phyloP scores from a whole-genome alignment of 30 jellyfish, hydroid and myxozoan genomes.

The Turritopsis rubra region DNA sequence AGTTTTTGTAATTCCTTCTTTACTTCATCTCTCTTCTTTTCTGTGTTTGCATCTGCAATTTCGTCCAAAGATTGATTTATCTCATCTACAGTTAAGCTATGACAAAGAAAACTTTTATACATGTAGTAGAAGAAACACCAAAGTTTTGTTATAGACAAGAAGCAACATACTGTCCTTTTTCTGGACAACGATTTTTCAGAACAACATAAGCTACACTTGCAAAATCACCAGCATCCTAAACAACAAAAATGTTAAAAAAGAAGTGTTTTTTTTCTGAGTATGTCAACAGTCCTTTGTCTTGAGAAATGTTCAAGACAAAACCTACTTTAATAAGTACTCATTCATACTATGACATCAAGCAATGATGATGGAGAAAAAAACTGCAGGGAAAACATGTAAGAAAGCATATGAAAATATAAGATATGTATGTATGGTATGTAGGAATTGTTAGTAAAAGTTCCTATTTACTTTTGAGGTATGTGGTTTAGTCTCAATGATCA shows the following conservation, averaged over 20 bases:
- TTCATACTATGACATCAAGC: too few species aligned
- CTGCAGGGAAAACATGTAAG: too few species aligned
- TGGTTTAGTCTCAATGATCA: too few species aligned
- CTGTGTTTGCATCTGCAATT: conserved; percentile 88
- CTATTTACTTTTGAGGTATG: not conserved
- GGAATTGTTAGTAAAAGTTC: too few species aligned
- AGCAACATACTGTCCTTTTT: conserved; percentile 73
- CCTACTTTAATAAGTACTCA: too few species aligned
- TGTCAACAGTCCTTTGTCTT: not conserved
- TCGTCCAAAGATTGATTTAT: conserved; percentile 63
- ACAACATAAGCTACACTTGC: conserved; percentile 86
- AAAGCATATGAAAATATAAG: too few species aligned
- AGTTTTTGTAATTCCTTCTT: conserved; percentile 56
- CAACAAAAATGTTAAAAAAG: not conserved
- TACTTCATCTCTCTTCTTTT: conserved; percentile 43
- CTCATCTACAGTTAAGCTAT: conserved; percentile 56
- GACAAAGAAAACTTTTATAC: not conserved
- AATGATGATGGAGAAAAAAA: too few species aligned
- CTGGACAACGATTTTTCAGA: conserved; percentile 84
- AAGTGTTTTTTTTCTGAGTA: too few species aligned
- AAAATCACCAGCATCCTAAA: conserved; percentile 94
- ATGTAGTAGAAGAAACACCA: not conserved
- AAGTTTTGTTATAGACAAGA: not conserved
- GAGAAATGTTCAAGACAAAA: too few species aligned
- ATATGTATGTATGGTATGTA: too few species aligned